A percentile compares a stretch with the other conserved stretches of the same genome.
These are phyloP conservation scores for Rhabdomys pumilio DNA, from an alignment of 2,797 vertebrate genomes.

Conservation along the genomic window DNA sequence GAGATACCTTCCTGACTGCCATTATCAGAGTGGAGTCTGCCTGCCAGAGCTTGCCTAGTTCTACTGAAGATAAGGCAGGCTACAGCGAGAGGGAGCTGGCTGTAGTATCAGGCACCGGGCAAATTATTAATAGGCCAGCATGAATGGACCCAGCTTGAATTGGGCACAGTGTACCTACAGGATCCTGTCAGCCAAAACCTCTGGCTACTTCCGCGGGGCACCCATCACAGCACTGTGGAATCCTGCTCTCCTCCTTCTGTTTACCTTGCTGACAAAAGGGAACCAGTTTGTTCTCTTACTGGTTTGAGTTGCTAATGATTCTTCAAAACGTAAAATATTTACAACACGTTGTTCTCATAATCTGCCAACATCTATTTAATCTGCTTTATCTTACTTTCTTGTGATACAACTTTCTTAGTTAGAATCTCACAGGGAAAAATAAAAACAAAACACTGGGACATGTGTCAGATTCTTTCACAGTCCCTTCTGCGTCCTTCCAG, in stretches of 20 bases:
- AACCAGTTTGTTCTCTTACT: slow-evolving; percentile 42
- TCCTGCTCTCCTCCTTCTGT: slow-evolving; percentile 28
- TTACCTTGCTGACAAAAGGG: slow-evolving; percentile 51
- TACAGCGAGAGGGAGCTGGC: not conserved
- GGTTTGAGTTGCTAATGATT: slow-evolving; percentile 45
- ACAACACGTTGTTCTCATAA: not conserved
- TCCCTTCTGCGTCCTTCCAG: not conserved
- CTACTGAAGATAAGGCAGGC: not conserved
- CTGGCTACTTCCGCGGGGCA: slow-evolving; percentile 28
- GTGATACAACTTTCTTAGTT: slow-evolving; percentile 31
- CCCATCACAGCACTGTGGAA: not conserved
- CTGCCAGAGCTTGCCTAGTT: slow-evolving; percentile 21
- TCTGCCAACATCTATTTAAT: slow-evolving; percentile 2
- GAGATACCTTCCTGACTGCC: slow-evolving; percentile 29
- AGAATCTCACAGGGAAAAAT: not conserved
- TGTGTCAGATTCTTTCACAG: not conserved
- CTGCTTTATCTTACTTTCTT: slow-evolving; percentile 12
- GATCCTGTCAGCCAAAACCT: not conserved
- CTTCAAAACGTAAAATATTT: slow-evolving; percentile 52
- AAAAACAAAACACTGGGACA: not conserved
- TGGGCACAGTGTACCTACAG: not conserved
- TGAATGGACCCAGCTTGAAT: slow-evolving; percentile 42
- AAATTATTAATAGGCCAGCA: slow-evolving; percentile 22
- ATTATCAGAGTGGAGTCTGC: not conserved
- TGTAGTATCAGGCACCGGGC: slow-evolving; percentile 33